Percentiles rank a stretch among this genome's conserved stretches.
These are phyloP conservation scores for Cervus canadensis DNA, from an alignment of 2,113 vertebrate species.

Conservation along the genomic window DNA sequence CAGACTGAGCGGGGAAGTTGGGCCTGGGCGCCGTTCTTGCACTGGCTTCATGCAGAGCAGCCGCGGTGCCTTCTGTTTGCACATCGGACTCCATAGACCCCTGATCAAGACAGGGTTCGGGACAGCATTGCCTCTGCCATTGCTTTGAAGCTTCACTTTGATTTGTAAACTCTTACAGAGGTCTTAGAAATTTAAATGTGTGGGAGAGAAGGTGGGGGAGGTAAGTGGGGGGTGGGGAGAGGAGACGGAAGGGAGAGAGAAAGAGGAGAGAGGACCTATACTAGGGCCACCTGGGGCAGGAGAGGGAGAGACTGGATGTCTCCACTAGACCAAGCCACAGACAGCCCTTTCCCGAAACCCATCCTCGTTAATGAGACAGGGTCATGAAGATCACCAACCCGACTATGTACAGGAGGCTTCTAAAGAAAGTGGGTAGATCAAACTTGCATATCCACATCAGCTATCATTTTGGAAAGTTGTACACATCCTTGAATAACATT, in stretches of 20 bases:
- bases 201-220: background rate
- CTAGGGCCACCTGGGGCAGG: background rate
- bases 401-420: background rate
- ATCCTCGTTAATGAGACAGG: constrained; percentile 45
- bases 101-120: background rate
- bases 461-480: background rate
- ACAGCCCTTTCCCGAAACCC: constrained; percentile 40
- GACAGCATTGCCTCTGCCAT: background rate
- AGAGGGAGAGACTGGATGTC: constrained; percentile 49
- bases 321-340: constrained; percentile 37
- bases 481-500: background rate
- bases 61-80: background rate
- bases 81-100: background rate
- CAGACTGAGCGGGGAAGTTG: accelerated
- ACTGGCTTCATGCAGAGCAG: background rate
- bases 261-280: background rate
- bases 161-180: background rate
- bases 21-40: background rate
- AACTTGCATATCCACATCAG: background rate
- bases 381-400: constrained; percentile 26
- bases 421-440: background rate
- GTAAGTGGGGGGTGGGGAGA: background rate
- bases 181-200: background rate
- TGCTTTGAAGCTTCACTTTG: background rate
- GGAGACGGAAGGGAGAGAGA: background rate